These are phyloP conservation scores for Ceratina japonica DNA, from an alignment of 1,140 invertebrate genomes.

Conservation along the genomic window DNA sequence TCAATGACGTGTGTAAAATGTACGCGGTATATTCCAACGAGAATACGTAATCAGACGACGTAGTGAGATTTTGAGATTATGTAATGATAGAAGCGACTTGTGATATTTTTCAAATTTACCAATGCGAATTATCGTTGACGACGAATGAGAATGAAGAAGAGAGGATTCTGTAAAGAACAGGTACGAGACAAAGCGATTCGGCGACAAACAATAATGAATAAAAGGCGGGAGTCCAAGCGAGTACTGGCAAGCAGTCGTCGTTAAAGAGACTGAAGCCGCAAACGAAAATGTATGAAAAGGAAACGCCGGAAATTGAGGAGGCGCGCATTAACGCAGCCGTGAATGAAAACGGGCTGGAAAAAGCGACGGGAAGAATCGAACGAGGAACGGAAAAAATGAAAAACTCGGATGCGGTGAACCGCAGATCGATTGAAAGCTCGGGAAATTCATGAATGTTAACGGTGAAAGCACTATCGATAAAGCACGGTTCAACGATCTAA, in stretches of 20 bases:
- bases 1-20: constrained; percentile 1
- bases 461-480: background rate
- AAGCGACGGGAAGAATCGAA: no score
- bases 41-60: no score
- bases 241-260: background rate
- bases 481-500: background rate
- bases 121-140: no score
- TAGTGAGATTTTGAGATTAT: no score
- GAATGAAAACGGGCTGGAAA: background rate
- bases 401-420: background rate
- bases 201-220: background rate
- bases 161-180: background rate
- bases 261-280: background rate
- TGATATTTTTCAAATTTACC: no score
- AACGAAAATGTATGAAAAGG: background rate
- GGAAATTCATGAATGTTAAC: background rate
- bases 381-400: background rate
- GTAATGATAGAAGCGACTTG: no score
- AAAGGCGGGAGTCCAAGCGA: background rate
- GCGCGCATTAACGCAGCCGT: background rate
- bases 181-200: background rate
- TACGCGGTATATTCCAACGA: no score
- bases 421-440: background rate
- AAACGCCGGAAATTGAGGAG: background rate
- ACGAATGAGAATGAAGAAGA: background rate